phyloP scores from a whole-genome alignment of 2,797 vertebrate species.

The Tokudaia tokunoshimensis region DNA sequence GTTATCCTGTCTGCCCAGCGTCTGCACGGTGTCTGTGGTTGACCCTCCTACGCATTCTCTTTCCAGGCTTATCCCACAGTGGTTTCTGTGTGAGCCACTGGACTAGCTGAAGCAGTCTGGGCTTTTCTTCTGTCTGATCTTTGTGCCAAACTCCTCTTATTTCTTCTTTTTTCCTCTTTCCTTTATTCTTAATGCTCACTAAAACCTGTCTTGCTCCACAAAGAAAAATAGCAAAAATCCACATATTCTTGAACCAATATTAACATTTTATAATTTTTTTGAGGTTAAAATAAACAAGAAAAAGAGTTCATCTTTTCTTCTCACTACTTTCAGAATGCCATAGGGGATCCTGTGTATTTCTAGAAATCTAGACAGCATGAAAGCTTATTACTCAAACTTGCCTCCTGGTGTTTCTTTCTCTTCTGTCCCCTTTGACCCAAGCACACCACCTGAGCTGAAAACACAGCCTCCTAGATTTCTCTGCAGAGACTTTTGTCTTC shows the following conservation, averaged over 20 bases:
- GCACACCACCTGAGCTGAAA: background rate
- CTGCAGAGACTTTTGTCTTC: background rate
- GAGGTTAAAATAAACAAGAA: conserved; percentile 68
- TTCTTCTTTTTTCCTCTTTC: conserved; percentile 69
- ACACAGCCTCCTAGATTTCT: background rate
- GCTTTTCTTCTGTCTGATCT: conserved; percentile 80
- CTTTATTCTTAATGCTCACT: conserved; percentile 79
- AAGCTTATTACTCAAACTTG: conserved; percentile 3
- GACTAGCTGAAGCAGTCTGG: conserved; percentile 75
- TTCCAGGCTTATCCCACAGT: conserved; percentile 69
- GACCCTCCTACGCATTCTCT: conserved; percentile 68
- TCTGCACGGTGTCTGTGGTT: conserved; percentile 61
- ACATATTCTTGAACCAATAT: conserved; percentile 57
- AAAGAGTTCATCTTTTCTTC: conserved; percentile 46
- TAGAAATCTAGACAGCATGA: background rate
- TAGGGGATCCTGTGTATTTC: background rate
- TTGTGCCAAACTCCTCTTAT: conserved; percentile 71
- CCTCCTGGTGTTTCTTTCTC: background rate
- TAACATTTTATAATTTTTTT: conserved; percentile 46
- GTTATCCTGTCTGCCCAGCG: conserved; percentile 39
- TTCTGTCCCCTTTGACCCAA: background rate
- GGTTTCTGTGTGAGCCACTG: conserved; percentile 76
- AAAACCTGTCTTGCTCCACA: conserved; percentile 67
- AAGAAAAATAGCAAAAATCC: conserved; percentile 57
- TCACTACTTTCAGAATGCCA: conserved; percentile 18